Conservation (phyloP, 2,113 vertebrate species). For the Ploceus nigricollis region DNA sequence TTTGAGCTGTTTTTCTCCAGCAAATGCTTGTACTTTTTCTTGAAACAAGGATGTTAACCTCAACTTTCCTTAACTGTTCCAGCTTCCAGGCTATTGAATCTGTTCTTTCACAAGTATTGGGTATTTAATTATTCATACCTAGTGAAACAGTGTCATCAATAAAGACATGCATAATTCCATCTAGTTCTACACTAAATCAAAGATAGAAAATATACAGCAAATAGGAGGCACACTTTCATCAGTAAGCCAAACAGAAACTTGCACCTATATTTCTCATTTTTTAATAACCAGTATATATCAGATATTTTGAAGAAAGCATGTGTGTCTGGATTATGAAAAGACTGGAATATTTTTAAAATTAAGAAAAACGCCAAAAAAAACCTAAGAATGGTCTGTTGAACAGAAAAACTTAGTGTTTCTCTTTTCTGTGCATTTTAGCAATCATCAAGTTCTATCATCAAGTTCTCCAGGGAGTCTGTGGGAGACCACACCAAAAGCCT, state of each 20-base stretch:
- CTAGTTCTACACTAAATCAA: not conserved
- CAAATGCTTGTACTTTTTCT: not conserved
- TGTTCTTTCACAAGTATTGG: not conserved
- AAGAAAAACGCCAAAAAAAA: accelerated
- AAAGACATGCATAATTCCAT: not conserved
- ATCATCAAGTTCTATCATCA: not conserved
- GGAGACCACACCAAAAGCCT: not conserved
- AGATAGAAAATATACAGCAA: not conserved
- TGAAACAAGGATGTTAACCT: not conserved
- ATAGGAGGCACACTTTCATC: not conserved
- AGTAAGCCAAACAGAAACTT: not conserved
- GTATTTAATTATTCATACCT: not conserved
- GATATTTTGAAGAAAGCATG: not conserved
- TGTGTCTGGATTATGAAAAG: not conserved
- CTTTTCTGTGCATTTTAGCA: not conserved
- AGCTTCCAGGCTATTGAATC: not conserved
- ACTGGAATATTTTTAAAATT: not conserved
- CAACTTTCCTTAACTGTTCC: not conserved
- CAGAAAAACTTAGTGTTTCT: not conserved
- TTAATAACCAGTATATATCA: not conserved
- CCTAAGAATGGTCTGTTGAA: not conserved
- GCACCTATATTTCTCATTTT: not conserved
- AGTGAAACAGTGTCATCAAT: not conserved
- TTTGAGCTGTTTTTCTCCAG: not conserved
- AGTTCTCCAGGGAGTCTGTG: not conserved